Base-by-base conservation (phyloP, 2,797 vertebrate species). In the Microctenopoma stevenorrisi region DNA sequence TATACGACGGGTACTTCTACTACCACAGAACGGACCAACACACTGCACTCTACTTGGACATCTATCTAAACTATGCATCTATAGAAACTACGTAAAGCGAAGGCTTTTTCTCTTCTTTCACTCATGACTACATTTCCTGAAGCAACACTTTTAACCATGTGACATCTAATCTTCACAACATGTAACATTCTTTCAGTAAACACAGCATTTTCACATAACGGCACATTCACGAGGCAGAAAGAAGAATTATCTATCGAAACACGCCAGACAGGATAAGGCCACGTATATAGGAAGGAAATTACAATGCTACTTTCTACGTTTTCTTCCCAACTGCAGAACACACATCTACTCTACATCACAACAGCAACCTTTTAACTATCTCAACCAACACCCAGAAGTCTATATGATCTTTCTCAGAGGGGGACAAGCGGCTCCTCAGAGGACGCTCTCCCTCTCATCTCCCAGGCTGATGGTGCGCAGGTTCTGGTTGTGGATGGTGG, bases 391-490 rank as follows among this genome's bases (percentile, higher is more conserved):
- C 37, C 48, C 18, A 60, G 4, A 46, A 10, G 14, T 64, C 64
- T n/a, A 15, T 15, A 8, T 13, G 70, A 65, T 49, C 57, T 70
- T 43, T 48, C 13, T 48, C 25, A 16, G 37, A n/a, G 33, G 26
- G 2, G 1, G 28, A 48, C 33, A 2, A 6, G 9, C 64, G 12
- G 46, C 50, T 26, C 25, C 83, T 95, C 81, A 99, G 68, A 99
- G 96, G 89, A 98, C 95, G 44, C 98, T 99, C 83, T 99, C 98
- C 74, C 96, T 91, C 68, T 99, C 97, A 9, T 99, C 98, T 40
- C 94, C 96, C 64, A 96, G 95, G 33, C 92, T 94, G 76, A 96
- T 81, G 56, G 93, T 89, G 37, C 92, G 93, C 72, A 98, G 93
- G 88, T 97, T 99, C 78, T 97, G 95, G 76, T 98, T 99, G 87